A percentile compares a stretch with the other conserved stretches of the same genome.
Evolutionary conservation across 1,140 invertebrate genomes (phyloP).

Genomic region (Caenorhabditis inopinata): DNA sequence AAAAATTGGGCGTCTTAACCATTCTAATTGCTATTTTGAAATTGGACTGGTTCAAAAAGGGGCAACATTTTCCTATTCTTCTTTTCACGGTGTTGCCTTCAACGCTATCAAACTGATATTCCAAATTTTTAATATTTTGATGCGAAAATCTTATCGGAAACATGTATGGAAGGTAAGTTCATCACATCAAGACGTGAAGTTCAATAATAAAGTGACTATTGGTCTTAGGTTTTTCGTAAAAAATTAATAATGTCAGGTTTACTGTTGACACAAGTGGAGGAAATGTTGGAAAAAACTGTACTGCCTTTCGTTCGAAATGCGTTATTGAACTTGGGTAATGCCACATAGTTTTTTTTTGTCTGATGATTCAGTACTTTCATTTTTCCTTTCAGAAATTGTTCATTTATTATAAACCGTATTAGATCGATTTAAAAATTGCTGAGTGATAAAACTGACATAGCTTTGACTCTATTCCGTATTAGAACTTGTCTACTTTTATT

Average conservation of each 20-base stretch:
- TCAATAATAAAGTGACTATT: background rate
- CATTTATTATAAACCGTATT: too few species aligned
- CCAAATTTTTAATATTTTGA: background rate
- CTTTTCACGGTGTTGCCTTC: background rate
- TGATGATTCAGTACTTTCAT: too few species aligned
- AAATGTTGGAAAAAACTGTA: background rate
- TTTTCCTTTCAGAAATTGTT: too few species aligned
- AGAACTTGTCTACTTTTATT: too few species aligned
- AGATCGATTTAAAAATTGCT: too few species aligned
- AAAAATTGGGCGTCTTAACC: background rate
- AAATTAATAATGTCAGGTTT: background rate
- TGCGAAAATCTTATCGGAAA: background rate
- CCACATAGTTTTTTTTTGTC: background rate
- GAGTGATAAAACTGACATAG: too few species aligned
- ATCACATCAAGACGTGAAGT: background rate
- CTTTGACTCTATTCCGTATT: too few species aligned
- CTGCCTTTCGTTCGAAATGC: background rate
- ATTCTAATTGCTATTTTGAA: slow-evolving; percentile 30
- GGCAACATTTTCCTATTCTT: background rate
- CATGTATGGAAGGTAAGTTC: slow-evolving; percentile 1
- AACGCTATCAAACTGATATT: background rate
- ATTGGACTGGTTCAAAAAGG: slow-evolving; percentile 1
- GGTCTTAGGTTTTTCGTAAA: background rate
- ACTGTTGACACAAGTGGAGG: background rate
- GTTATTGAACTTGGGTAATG: background rate